Evolutionary conservation across 2,888 invertebrate genomes (phyloP).

Genomic region (Pterostichus niger): DNA sequence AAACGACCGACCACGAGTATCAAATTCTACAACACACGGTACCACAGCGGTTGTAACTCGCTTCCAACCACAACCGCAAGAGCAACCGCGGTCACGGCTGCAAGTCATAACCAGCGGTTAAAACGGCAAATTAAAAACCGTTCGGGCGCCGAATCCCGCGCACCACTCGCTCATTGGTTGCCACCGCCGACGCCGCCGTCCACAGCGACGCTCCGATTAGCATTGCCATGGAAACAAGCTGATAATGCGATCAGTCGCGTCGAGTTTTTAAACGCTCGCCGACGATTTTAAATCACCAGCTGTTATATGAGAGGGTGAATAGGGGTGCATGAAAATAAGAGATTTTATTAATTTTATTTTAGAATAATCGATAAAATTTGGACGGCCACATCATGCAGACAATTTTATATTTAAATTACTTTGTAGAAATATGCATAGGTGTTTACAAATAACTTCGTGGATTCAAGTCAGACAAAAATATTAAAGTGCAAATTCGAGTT

Average conservation of each 20-base stretch:
- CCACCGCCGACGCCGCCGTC: conserved; percentile 76
- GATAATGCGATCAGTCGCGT: conserved; percentile 79
- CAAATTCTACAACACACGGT: conserved; percentile 3
- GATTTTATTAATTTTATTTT: conserved; percentile 8
- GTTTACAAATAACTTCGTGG: too few relatives aligned
- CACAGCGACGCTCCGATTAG: conserved; percentile 79
- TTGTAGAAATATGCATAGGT: too few relatives aligned
- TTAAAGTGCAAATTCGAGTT: too few relatives aligned
- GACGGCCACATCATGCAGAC: not conserved
- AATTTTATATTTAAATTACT: too few relatives aligned
- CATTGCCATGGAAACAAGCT: conserved; percentile 81
- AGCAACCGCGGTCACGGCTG: conserved; percentile 50
- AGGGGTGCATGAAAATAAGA: conserved; percentile 9
- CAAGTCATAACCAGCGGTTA: conserved; percentile 53
- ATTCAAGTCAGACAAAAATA: too few relatives aligned
- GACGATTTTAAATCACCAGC: conserved; percentile 2
- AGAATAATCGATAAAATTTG: not conserved
- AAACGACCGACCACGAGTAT: conserved; percentile 24
- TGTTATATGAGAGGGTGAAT: not conserved
- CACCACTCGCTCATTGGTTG: conserved; percentile 74
- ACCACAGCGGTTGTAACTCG: conserved; percentile 17
- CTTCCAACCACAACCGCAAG: conserved; percentile 30
- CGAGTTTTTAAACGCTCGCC: conserved; percentile 27
- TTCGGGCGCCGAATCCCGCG: conserved; percentile 65
- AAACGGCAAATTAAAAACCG: conserved; percentile 57